These are phyloP conservation scores for Danio rerio DNA, from an alignment of 2,113 vertebrate species.

Conservation along the genomic window GRCz12tu NC_133176.1:57358501-57359000, in stretches of 20 bases:
- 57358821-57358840: slow-evolving; percentile 70
- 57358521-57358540: no score
- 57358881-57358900: no score
- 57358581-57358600: not conserved
- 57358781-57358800: slow-evolving; percentile 92
- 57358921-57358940: no score
- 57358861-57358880: no score
- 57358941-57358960: no score
- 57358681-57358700: slow-evolving; percentile 51
- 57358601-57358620: not conserved
- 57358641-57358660: not conserved
- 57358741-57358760: slow-evolving; percentile 92
- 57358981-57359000: no score
- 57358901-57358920: no score
- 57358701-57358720: slow-evolving; percentile 55
- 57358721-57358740: slow-evolving; percentile 81
- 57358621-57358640: slow-evolving; percentile 36
- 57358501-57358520: no score
- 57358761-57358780: slow-evolving; percentile 95
- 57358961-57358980: no score
- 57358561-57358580: no score
- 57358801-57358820: slow-evolving; percentile 85
- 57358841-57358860: not conserved
- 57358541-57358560: no score
- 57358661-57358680: slow-evolving; percentile 57